Conservation (phyloP, 2,113 vertebrate genomes). For the Callipepla californica region DNA sequence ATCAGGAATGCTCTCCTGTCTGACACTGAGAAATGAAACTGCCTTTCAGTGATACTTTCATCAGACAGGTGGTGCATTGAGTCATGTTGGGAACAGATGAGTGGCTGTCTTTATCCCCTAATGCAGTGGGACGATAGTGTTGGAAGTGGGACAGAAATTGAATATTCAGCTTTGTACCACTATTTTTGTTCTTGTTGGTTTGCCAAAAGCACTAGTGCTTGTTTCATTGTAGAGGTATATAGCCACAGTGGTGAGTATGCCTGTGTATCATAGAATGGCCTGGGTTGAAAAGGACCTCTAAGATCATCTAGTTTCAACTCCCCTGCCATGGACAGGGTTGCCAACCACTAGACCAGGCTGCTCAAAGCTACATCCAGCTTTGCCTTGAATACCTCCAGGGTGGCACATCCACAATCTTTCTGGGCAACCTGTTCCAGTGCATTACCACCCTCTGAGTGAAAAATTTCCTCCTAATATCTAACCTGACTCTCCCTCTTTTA, state of each 20-base stretch:
- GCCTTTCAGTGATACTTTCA: not conserved
- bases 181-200: not conserved
- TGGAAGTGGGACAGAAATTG: not conserved
- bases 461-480: too few relatives aligned
- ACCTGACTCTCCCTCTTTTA: too few relatives aligned
- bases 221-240: not conserved
- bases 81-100: too few relatives aligned
- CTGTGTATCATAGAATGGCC: not conserved
- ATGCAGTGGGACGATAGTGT: not conserved
- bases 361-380: too few relatives aligned
- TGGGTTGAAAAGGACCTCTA: too few relatives aligned
- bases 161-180: not conserved
- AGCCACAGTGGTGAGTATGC: not conserved
- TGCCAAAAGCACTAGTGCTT: not conserved
- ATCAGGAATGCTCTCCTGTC: not conserved
- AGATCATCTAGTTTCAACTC: too few relatives aligned
- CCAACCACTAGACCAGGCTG: too few relatives aligned
- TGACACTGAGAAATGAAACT: not conserved
- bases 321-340: too few relatives aligned
- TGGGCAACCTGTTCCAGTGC: too few relatives aligned
- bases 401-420: too few relatives aligned
- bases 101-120: not conserved
- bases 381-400: too few relatives aligned
- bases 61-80: accelerated
- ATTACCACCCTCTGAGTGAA: too few relatives aligned